phyloP scores from a whole-genome alignment of 2,113 vertebrate genomes.

The Siniperca chuatsi region DNA sequence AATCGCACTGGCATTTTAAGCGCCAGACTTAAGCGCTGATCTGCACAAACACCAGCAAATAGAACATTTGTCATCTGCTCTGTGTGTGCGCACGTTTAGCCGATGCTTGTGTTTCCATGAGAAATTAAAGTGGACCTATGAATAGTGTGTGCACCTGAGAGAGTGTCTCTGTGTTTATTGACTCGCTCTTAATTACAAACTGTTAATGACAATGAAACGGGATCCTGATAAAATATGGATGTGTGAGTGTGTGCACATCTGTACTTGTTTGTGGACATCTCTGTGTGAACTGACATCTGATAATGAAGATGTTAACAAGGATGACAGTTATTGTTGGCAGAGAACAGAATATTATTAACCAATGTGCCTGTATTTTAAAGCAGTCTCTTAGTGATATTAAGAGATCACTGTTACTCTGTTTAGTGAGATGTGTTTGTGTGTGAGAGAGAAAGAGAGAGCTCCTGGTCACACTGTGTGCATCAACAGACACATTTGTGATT shows the following conservation, averaged over 20 bases:
- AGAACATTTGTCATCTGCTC: slow-evolving; percentile 6
- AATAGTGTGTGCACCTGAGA: slow-evolving; percentile 19
- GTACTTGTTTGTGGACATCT: slow-evolving; percentile 9
- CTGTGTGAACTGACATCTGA: slow-evolving; percentile 20
- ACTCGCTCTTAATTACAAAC: slow-evolving; percentile 32
- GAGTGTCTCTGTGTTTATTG: slow-evolving; percentile 18
- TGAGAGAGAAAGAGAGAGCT: background rate
- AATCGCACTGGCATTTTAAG: slow-evolving; percentile 35
- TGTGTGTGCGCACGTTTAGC: background rate
- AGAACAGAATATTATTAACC: slow-evolving; percentile 27
- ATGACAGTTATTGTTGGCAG: slow-evolving; percentile 29
- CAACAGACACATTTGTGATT: background rate
- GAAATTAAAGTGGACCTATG: background rate
- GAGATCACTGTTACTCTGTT: slow-evolving; percentile 12
- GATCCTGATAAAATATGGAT: slow-evolving; percentile 36
- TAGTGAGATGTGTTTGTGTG: background rate
- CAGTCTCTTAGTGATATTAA: slow-evolving; percentile 10
- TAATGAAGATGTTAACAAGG: slow-evolving; percentile 55
- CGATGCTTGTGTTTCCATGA: slow-evolving; percentile 12
- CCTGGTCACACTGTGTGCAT: background rate
- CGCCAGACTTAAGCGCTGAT: background rate
- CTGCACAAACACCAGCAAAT: background rate
- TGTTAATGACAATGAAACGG: slow-evolving; percentile 45
- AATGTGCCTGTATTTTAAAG: slow-evolving; percentile 27
- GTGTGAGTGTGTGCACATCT: slow-evolving; percentile 6